phyloP scores from a whole-genome alignment of 2,888 invertebrate genomes.

The Aphelenchoides bicaudatus region DNA sequence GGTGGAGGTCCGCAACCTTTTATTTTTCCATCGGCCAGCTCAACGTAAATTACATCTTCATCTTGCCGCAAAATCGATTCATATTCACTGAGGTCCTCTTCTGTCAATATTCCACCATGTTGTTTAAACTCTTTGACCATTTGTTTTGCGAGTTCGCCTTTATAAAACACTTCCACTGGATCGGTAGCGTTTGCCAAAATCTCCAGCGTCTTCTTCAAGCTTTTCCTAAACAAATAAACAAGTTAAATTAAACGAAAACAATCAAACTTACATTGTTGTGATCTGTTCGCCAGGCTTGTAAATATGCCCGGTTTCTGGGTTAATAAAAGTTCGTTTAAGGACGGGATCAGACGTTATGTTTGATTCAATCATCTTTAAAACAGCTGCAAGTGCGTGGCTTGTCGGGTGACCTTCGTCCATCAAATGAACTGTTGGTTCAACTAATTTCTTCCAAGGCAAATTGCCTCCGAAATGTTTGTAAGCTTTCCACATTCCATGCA shows the following conservation, averaged over 20 bases:
- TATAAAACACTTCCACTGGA: slow-evolving; percentile 49
- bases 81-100: slow-evolving; percentile 49
- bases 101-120: slow-evolving; percentile 50
- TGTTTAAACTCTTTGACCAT: slow-evolving; percentile 48
- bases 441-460: slow-evolving; percentile 44
- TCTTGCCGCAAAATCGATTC: slow-evolving; percentile 43
- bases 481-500: slow-evolving; percentile 52
- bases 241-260: slow-evolving; percentile 25
- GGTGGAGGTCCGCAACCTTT: slow-evolving; percentile 77
- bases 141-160: slow-evolving; percentile 38
- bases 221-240: slow-evolving; percentile 33
- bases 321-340: slow-evolving; percentile 48
- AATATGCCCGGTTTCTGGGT: slow-evolving; percentile 48
- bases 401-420: slow-evolving; percentile 58
- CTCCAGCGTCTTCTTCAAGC: slow-evolving; percentile 41
- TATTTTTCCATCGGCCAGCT: slow-evolving; percentile 63
- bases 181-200: slow-evolving; percentile 44
- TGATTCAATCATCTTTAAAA: slow-evolving; percentile 38
- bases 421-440: slow-evolving; percentile 56
- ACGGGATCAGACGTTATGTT: slow-evolving; percentile 45
- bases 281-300: slow-evolving; percentile 56
- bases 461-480: slow-evolving; percentile 43
- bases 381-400: slow-evolving; percentile 51
- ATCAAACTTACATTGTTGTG: slow-evolving; percentile 40
- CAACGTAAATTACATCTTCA: slow-evolving; percentile 45